Base-by-base conservation (phyloP, 2,888 invertebrate genomes). In the Cepaea hortensis region DNA sequence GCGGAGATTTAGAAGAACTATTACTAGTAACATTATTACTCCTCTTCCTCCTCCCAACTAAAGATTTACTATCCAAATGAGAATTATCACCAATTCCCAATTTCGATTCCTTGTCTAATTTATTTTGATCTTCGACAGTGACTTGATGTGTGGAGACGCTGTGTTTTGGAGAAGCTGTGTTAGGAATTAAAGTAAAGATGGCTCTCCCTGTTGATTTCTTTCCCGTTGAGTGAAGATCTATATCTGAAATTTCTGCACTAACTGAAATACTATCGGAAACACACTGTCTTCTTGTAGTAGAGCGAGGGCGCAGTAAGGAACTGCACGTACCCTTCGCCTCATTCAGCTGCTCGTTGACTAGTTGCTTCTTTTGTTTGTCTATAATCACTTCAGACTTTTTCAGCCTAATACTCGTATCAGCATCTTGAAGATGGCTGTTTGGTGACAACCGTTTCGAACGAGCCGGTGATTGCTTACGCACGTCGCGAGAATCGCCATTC, bases 401-500 rank as follows among this genome's bases (percentile, higher is more conserved):
- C 62, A 62, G n/a, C 65, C 77, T 87, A 55, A 80, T 55, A n/a
- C 62, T 80, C 48, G 70, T 11, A n/a, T 76, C 86, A 15, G 23
- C 46, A 68, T 81, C 86, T 48, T 72, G 73, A 23, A 35, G 18
- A 70, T 81, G 75, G 65, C 73, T 68, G 50, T 82, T 73, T 62
- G 48, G 65, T 68, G 76, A 55, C 68, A n/a, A 81, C 23, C 75
- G 84, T 75, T 84, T 87, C 55, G 84, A 62, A 46, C 84, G 79
- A 62, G 81, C 62, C 11, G 86, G 86, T 65, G 85, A 85, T 62
- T 68, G 86, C 50, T 75, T 62, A 23, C 77, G n/a, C 55, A 87
- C 87, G 46, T 87, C 87, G 72, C 62, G n/a, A 61, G 87, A 76
- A 80, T 89, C 89, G 80, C 89, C 88, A 88, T 89, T 89, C 15